Evolutionary conservation across 2,113 vertebrate genomes (phyloP).

Genomic region (Odobenus rosmarus): DNA sequence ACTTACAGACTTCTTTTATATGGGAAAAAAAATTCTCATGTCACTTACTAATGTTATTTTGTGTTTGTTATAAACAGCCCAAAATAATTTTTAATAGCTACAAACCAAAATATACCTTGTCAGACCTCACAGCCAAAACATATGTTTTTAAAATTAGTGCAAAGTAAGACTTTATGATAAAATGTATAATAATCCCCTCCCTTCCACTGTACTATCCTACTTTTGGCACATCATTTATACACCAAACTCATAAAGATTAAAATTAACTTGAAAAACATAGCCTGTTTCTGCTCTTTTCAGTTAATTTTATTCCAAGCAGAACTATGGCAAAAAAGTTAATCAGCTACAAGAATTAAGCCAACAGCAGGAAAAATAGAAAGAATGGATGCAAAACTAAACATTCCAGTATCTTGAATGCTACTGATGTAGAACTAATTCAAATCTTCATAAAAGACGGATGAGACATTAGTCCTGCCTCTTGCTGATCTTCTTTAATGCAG

Average conservation of each 20-base stretch:
- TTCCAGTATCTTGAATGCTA: background rate
- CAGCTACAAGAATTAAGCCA: background rate
- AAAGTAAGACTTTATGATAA: background rate
- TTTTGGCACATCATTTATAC: background rate
- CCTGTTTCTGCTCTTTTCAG: background rate
- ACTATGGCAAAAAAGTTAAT: background rate
- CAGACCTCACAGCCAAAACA: background rate
- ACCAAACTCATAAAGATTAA: background rate
- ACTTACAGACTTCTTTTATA: background rate
- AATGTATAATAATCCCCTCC: background rate
- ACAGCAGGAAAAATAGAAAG: background rate
- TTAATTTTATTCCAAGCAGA: constrained; percentile 15
- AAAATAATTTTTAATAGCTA: constrained; percentile 26
- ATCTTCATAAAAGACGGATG: background rate
- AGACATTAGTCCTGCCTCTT: background rate
- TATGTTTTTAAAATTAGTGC: background rate
- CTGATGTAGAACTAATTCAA: background rate
- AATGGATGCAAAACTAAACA: constrained; percentile 4
- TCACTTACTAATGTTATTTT: background rate
- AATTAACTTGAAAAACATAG: constrained; percentile 26
- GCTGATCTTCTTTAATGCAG: background rate
- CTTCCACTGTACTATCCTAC: background rate
- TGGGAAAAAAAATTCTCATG: background rate
- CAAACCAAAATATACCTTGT: background rate
- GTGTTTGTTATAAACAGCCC: background rate